Conservation (phyloP, 2,888 invertebrate genomes). For the Troglohyphantes excavatus region DNA sequence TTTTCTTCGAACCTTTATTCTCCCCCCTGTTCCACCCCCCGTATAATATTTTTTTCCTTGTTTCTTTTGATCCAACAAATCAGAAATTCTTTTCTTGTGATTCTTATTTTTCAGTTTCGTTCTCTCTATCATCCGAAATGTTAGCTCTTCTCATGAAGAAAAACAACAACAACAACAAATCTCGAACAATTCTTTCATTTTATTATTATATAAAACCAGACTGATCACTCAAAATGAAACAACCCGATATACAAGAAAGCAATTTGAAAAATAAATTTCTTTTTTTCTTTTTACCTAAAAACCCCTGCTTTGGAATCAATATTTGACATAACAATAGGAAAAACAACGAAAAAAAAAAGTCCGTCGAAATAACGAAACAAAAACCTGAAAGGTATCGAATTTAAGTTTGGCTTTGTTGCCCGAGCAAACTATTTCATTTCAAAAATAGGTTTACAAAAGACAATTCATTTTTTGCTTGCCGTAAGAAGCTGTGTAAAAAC, state of each 20-base stretch:
- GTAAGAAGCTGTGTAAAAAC: conserved; percentile 26
- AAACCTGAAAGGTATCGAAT: conserved; percentile 40
- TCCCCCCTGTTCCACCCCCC: background rate
- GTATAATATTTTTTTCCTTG: background rate
- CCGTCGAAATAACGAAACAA: conserved; percentile 2
- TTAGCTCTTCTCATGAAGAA: background rate
- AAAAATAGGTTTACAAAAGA: conserved; percentile 70
- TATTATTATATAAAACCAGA: conserved; percentile 63
- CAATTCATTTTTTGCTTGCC: conserved; percentile 59
- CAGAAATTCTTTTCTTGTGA: conserved; percentile 38
- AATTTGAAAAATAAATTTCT: conserved; percentile 65
- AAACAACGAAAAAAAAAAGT: background rate
- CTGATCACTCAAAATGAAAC: conserved; percentile 58
- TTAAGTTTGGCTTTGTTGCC: conserved; percentile 55
- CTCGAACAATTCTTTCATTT: conserved; percentile 40
- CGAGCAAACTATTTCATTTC: conserved; percentile 72
- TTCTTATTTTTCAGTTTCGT: conserved; percentile 12
- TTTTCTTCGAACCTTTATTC: conserved; percentile 44
- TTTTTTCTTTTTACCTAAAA: background rate
- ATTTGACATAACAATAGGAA: conserved; percentile 30
- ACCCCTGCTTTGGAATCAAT: conserved; percentile 13
- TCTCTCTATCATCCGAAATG: conserved; percentile 36
- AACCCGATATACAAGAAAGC: conserved; percentile 46
- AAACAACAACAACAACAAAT: background rate
- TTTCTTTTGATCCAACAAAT: conserved; percentile 16